Base-by-base conservation (phyloP, 2,888 invertebrate species). In the Dasypogon diadema region DNA sequence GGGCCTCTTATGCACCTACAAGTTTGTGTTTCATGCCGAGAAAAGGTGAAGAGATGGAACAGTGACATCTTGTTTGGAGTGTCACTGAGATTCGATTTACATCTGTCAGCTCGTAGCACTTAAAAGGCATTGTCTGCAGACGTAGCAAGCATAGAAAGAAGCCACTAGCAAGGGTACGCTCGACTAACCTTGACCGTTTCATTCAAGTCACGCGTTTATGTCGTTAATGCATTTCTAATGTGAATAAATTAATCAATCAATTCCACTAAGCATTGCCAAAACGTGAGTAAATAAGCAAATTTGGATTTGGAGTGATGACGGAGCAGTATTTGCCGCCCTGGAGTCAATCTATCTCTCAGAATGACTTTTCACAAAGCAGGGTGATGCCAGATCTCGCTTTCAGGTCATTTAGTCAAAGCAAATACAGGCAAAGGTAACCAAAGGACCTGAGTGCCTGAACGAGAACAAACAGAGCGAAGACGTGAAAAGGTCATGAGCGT, bases 281-380 rank as follows among this genome's bases (percentile, higher is more conserved):
- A 42, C 42, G 42, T 42, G 42, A 12, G 42, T 42, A 42, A 42
- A 42, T 42, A 42, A 42, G 42, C 42, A 42, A 42, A 42, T 42
- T 12, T 10, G 34, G 10, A 30, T 30, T 30, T 42, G 42, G 42
- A 42, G 42, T 12, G 10, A 12, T 42, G 42, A 42, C 42, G 42
- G n/a, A 42, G 42, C 42, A 42, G 12, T 42, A 42, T 42, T 42
- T 12, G 12, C 3, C 6, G 10, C 2, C 6, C 42, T 42, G 42
- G 12, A 42, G 1, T 42, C 42, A 12, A 30, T 30, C 42, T 42
- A 30, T 30, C 42, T 42, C 2, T 12, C n/a, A 42, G 42, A 42
- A 42, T 42, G 42, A 42, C 8, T 42, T 12, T n/a, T 3, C 42
- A 12, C 12, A 42, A 42, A 42, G 1, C n/a, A 3, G n/a, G 12